phyloP scores from a whole-genome alignment of 2,113 vertebrate genomes.

The Gallinago undulata region DNA sequence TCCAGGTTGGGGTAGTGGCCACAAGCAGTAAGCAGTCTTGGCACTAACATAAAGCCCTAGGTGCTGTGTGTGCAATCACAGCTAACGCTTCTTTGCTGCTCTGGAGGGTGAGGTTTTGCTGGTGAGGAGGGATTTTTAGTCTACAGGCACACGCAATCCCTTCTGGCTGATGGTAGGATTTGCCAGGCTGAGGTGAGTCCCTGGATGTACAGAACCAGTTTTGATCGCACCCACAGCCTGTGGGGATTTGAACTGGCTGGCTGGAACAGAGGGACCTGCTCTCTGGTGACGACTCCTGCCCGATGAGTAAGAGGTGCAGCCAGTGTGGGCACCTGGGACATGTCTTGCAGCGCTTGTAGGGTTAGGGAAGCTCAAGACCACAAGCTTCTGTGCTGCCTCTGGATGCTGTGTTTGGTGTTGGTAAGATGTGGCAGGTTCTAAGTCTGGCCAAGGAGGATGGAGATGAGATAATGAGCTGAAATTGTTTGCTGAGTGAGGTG shows the following conservation, averaged over 20 bases:
- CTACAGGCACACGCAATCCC: not conserved
- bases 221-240: not conserved
- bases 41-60: not conserved
- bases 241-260: not conserved
- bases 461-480: not conserved
- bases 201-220: not conserved
- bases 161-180: not conserved
- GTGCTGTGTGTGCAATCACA: not conserved
- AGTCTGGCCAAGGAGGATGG: not conserved
- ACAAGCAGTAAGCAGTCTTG: not conserved
- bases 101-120: not conserved
- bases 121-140: not conserved
- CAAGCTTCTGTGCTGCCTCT: not conserved
- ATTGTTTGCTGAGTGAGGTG: not conserved
- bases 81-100: not conserved
- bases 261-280: not conserved
- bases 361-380: not conserved
- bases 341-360: not conserved
- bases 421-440: not conserved
- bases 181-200: not conserved
- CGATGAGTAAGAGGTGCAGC: not conserved
- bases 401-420: not conserved
- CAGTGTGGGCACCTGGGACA: not conserved
- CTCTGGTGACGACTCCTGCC: not conserved
- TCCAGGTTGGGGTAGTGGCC: not conserved